phyloP scores from a whole-genome alignment of 2,888 invertebrate species.

The Incurvaria masculella region DNA sequence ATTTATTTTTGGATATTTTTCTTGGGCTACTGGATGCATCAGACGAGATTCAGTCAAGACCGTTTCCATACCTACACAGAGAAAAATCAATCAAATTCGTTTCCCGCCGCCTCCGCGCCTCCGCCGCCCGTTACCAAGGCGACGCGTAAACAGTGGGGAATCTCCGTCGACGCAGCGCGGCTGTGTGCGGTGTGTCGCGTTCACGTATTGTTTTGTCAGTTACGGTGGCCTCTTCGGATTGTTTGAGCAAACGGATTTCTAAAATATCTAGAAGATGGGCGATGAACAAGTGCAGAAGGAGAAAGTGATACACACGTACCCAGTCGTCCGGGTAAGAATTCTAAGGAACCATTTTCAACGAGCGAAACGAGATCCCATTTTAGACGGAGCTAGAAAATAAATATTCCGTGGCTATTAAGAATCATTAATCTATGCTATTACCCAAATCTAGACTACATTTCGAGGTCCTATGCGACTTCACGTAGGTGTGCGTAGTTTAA shows the following conservation, averaged over 20 bases:
- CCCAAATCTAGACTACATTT: slow-evolving; percentile 2
- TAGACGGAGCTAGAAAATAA: neutral
- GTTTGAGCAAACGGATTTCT: slow-evolving; percentile 10
- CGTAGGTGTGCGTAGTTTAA: too few species aligned
- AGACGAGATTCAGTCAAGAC: too few species aligned
- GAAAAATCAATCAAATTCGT: slow-evolving; percentile 51
- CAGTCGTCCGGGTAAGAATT: slow-evolving; percentile 71
- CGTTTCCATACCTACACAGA: slow-evolving; percentile 13
- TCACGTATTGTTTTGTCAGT: slow-evolving; percentile 15
- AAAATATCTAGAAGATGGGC: slow-evolving; percentile 28
- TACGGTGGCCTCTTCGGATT: slow-evolving; percentile 14
- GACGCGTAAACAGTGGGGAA: slow-evolving; percentile 47
- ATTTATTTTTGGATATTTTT: too few species aligned
- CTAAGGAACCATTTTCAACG: neutral
- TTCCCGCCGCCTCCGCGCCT: slow-evolving; percentile 28
- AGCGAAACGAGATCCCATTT: neutral
- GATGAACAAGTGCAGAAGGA: slow-evolving; percentile 35
- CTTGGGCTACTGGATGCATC: too few species aligned
- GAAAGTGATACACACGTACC: slow-evolving; percentile 77
- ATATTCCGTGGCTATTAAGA: neutral
- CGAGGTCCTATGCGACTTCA: too few species aligned
- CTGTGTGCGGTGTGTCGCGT: slow-evolving; percentile 19
- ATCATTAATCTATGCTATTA: neutral
- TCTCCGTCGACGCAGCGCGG: neutral
- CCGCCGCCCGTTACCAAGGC: slow-evolving; percentile 42